Evolutionary conservation across 2,888 invertebrate genomes (phyloP), one percentile per base, ranked within the genome.

Genomic region (Xanthorhoe spadicearia): DNA sequence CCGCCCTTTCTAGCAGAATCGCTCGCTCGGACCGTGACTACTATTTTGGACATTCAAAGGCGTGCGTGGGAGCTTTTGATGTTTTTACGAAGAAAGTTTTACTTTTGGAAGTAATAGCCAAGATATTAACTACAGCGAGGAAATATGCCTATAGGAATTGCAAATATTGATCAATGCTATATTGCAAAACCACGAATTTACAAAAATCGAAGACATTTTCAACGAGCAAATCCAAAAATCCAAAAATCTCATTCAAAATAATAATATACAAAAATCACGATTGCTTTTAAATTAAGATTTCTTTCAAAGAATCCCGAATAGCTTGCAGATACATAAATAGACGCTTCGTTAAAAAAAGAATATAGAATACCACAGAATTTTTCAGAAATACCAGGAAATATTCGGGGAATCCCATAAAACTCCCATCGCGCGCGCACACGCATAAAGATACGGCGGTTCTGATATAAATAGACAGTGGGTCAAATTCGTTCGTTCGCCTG

Each of bases 1-100:
- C 23, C 67, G 67, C 67, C 63, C 67, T 67, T 67, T 67, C 67
- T 69, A 73, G 72, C 73, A 70, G 60, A 67, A 60, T 55, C 59
- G 58, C 59, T 53, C 66, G 61, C 56, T 59, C 52, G 61, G 54
- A 50, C 67, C 60, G 63, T 53, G 51, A 60, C 66, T 68, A 69
- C 57, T 67, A 66, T 66, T 66, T 67, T 59, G 43, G 60, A 62
- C 32, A 48, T 54, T 52, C 53, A 49, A 61, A 61, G 49, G 55
- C 32, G 61, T 51, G 52, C 23, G 56, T 49, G 35, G 43, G 32
- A 18, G 65, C 53, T 52, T 61, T 57, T 58, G 57, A 66, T 61
- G 66, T 52, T 59, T 59, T 51, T 23, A 15, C n/a, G 19, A 38
- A 51, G 51, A 51, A 23, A 43, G 38, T 23, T 15, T 17, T 17